These are phyloP conservation scores for Pitangus sulphuratus DNA, from an alignment of 2,797 vertebrate species.

Conservation along the genomic window DNA sequence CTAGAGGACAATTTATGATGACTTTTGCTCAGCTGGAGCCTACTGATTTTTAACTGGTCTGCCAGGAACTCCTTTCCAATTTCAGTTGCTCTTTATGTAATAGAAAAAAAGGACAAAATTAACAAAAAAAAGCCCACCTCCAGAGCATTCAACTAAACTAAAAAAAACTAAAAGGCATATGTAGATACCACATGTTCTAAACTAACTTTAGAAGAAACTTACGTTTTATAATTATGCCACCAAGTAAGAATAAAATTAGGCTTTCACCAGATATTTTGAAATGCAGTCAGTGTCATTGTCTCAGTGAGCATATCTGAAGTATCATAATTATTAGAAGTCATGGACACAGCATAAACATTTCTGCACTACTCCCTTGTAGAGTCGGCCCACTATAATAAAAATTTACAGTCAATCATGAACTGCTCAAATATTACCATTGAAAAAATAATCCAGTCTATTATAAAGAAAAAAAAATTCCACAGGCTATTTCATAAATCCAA, in stretches of 20 bases:
- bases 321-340: neutral
- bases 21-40: neutral
- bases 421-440: neutral
- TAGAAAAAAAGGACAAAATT: neutral
- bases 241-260: neutral
- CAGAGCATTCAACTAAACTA: neutral
- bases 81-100: neutral
- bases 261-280: neutral
- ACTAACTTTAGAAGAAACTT: neutral
- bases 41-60: neutral
- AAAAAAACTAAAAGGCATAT: neutral
- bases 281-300: neutral
- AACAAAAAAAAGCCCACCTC: neutral
- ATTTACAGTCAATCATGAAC: neutral
- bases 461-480: neutral
- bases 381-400: neutral
- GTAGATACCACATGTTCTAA: neutral
- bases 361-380: neutral
- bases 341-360: neutral
- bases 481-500: neutral
- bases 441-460: neutral
- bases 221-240: neutral
- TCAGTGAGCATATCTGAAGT: neutral
- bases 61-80: neutral
- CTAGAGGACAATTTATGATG: neutral